Evolutionary conservation across 2,113 vertebrate genomes (phyloP), one percentile per base, ranked within the genome.

Genomic region (Eptesicus fuscus): DNA sequence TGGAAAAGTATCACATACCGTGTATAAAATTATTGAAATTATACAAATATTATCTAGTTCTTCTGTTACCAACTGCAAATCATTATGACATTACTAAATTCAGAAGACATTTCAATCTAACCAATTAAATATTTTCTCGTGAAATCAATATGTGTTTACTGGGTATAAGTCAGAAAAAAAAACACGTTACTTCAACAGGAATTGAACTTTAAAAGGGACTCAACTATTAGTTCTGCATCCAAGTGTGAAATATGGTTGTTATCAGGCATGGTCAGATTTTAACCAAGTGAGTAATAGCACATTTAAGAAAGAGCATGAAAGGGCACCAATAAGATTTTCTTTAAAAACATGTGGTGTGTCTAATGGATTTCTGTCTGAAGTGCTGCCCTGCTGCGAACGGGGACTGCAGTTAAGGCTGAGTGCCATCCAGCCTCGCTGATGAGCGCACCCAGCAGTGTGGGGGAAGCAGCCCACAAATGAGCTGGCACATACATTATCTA

Each of bases 301-400:
- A 9, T n/a, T 94, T 25, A 92, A 83, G 74, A 94, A 90, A 82
- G 51, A 88, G 22, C 28, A 74, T 88, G 35, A 92, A 92, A 95
- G 37, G 80, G 14, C 70, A 86, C 28, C 53, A 83, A 0, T 35
- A 37, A 85, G 77, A 49, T 74, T 78, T 92, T 78, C 51, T 42
- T 73, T 88, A 59, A 40, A 80, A 83, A 25, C 7, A 18, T 63
- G 47, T 56, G 35, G 35, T 83, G 18, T 69, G 32, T 88, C 82
- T 90, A 74, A 63, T 90, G 77, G 77, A 67, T 67, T 95, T 88
- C 91, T 91, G 30, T 80, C 83, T 37, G 17, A 35, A 67, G 23
- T 32, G 30, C 32, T 93, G 94, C 74, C 87, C 40, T n/a, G 61
- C 77, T 69, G 40, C 91, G 85, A 28, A 40, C 22, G 23, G 73